phyloP scores from a whole-genome alignment of 1,140 invertebrate genomes.

The Venustaconcha ellipsiformis region DNA sequence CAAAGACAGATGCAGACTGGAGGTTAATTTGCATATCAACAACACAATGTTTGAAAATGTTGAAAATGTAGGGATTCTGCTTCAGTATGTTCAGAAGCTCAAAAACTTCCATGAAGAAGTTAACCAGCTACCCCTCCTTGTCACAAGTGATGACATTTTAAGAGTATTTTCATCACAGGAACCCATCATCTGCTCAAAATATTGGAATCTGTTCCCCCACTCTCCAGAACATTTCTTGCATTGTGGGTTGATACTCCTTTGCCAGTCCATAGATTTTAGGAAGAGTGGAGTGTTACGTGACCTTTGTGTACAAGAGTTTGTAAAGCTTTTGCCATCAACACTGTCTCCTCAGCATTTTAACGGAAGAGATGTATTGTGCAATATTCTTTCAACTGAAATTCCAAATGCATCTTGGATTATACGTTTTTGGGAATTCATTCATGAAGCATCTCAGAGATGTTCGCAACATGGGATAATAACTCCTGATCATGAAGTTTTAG shows the following conservation, averaged over 20 bases:
- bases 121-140: conserved; percentile 4
- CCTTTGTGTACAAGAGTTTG: conserved; percentile 12
- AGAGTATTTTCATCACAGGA: background rate
- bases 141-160: conserved; percentile 15
- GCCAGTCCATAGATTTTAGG: background rate
- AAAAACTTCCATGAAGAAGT: background rate
- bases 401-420: background rate
- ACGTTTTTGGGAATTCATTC: conserved; percentile 13
- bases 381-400: background rate
- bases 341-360: background rate
- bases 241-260: background rate
- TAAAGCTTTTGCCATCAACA: background rate
- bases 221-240: conserved; percentile 4
- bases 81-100: background rate
- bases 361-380: background rate
- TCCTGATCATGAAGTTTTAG: background rate
- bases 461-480: background rate
- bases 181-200: conserved; percentile 3
- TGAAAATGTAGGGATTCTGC: background rate
- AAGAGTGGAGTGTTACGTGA: background rate
- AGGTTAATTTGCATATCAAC: conserved; percentile 2
- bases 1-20: conserved; percentile 10
- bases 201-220: background rate
- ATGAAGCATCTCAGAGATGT: background rate
- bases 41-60: conserved; percentile 4